Evolutionary conservation across 2,113 vertebrate genomes (phyloP).

Genomic region (Hipposideros armiger): DNA sequence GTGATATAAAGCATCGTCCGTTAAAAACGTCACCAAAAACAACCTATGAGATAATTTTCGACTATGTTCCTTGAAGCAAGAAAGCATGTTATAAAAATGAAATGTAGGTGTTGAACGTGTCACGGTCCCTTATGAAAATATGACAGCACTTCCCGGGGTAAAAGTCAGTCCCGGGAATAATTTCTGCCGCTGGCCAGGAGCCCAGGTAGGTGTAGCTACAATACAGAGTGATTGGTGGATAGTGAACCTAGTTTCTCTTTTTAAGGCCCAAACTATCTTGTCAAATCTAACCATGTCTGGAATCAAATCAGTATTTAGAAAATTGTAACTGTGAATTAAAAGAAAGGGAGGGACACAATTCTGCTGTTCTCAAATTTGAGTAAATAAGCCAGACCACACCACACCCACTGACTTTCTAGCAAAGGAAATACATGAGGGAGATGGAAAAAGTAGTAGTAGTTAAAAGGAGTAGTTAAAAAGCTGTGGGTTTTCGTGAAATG

Average conservation of each 20-base stretch:
- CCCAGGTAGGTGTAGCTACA: slow-evolving; percentile 47
- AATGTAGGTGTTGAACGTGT: slow-evolving; percentile 68
- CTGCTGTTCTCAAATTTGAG: slow-evolving; percentile 46
- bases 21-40: slow-evolving; percentile 66
- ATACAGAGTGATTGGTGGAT: not conserved
- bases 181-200: slow-evolving; percentile 44
- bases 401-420: not conserved
- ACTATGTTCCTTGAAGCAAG: slow-evolving; percentile 55
- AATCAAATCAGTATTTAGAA: slow-evolving; percentile 72
- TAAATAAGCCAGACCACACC: not conserved
- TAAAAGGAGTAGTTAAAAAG: not conserved
- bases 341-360: not conserved
- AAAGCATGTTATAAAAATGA: slow-evolving; percentile 59
- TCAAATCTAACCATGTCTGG: slow-evolving; percentile 42
- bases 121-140: slow-evolving; percentile 59
- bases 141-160: slow-evolving; percentile 49
- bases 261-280: slow-evolving; percentile 39
- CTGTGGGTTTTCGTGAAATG: not conserved
- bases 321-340: slow-evolving; percentile 61
- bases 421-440: slow-evolving; percentile 16
- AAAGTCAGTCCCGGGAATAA: slow-evolving; percentile 62
- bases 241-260: not conserved
- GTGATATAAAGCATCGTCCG: slow-evolving; percentile 54
- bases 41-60: slow-evolving; percentile 54
- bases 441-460: not conserved